Evolutionary conservation across 2,797 vertebrate species (phyloP), one percentile per base, ranked within the genome.

Genomic region (Poecile montanus): DNA sequence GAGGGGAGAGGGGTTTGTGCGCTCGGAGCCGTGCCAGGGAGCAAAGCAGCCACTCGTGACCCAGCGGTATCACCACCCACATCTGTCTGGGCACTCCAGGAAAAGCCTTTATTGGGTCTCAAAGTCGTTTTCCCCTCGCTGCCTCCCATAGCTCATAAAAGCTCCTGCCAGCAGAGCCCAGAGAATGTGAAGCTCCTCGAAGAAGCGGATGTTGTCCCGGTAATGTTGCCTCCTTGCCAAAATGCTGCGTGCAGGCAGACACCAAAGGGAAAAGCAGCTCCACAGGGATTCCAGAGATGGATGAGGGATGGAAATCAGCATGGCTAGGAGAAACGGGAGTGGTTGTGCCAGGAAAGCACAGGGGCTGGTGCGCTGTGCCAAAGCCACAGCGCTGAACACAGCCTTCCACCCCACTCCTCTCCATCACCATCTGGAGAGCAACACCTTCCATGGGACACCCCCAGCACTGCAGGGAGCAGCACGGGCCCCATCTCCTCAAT

Each of bases 171-270:
- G 76, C 1, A 1, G 8, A 62, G 32, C 34, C 3, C 21, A 6
- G 6, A 57, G 53, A 26, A 67, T 20, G 29, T 18, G 7, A 16
- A 70, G n/a, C 16, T 88, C 54, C 54, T 17, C 0, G 1, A 72
- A 61, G 72, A 58, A 56, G 40, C 0, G 0, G 38, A n/a, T n/a
- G 34, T 0, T 50, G 79, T n/a, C 88, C 51, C 20, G 51, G 9
- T 30, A 27, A 60, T 61, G 9, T 1, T 7, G 15, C 27, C 58
- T 73, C 61, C 63, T 34, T 58, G 83, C 48, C 83, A 91, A 83
- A 56, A 27, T 1, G 19, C 75, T 26, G 30, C 38, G 7, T 1
- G 47, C 21, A 66, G n/a, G 36, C 26, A 34, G 47, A 11, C 53
- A 44, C 32, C 13, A 0, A 32, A 12, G 56, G 63, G 56, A 66